A percentile compares a stretch with the other conserved stretches of the same genome.
These are phyloP conservation scores for Myotis lucifugus DNA, from an alignment of 2,113 vertebrate genomes.

Conservation along the genomic window DNA sequence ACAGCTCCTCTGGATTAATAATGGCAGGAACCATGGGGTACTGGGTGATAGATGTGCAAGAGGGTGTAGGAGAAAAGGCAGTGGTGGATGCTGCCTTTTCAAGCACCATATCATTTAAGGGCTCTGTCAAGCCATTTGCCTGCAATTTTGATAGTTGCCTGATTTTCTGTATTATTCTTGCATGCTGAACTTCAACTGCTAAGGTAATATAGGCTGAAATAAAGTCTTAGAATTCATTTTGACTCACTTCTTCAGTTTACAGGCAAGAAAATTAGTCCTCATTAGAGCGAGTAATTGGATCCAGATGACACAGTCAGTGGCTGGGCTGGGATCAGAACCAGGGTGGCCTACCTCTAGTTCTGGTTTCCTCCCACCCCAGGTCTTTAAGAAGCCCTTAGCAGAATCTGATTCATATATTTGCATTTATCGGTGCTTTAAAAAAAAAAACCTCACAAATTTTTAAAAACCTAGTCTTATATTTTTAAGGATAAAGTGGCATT, in stretches of 20 bases:
- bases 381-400: background rate
- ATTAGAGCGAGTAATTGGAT: background rate
- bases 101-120: background rate
- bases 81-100: background rate
- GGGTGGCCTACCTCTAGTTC: background rate
- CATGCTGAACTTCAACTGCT: background rate
- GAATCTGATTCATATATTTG: slow-evolving; percentile 42
- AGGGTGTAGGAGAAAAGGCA: background rate
- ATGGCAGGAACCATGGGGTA: background rate
- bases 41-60: background rate
- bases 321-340: background rate
- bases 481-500: slow-evolving; percentile 52
- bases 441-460: background rate
- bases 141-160: background rate
- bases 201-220: background rate
- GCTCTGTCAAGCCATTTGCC: background rate
- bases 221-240: slow-evolving; percentile 26
- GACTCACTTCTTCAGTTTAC: background rate
- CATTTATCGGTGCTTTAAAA: background rate
- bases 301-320: background rate
- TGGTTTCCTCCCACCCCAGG: background rate
- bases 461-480: background rate
- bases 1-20: background rate
- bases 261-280: background rate
- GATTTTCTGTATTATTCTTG: background rate